Conservation (phyloP, 2,888 invertebrate genomes). For the Eilema sororculum region DNA sequence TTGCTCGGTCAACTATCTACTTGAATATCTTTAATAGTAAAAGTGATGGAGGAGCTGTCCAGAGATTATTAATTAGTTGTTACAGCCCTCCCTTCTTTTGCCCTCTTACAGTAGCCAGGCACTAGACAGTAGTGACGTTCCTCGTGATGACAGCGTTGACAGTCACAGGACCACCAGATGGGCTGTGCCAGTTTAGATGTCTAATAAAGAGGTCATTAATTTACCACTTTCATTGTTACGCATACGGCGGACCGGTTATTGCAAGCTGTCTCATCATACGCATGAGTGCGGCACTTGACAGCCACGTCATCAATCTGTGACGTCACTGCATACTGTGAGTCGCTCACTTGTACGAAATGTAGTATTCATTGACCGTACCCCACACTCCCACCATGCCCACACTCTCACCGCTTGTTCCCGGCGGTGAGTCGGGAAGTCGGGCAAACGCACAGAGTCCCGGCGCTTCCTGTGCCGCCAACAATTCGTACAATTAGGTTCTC, state of each 20-base stretch:
- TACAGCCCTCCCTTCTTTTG: background rate
- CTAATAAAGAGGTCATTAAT: no score
- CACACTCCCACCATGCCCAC: no score
- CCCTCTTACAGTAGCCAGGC: background rate
- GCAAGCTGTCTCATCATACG: background rate
- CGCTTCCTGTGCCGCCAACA: conserved; percentile 3
- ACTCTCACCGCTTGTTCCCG: background rate
- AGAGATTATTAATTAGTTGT: no score
- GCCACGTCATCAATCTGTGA: background rate
- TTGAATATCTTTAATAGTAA: background rate
- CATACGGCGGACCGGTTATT: no score
- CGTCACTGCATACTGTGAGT: background rate
- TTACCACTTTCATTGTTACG: no score
- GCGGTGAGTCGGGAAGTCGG: background rate
- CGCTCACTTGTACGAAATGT: no score
- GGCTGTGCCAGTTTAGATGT: no score
- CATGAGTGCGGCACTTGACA: background rate
- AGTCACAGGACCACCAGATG: no score
- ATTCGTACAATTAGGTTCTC: background rate
- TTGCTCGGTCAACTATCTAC: background rate
- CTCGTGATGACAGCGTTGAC: no score
- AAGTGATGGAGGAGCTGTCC: background rate
- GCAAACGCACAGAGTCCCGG: conserved; percentile 7
- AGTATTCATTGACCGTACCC: no score
- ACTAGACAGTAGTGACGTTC: no score